Conservation (phyloP, 92 coral and sea anemone genomes). For the Palythoa grandiflora region DNA sequence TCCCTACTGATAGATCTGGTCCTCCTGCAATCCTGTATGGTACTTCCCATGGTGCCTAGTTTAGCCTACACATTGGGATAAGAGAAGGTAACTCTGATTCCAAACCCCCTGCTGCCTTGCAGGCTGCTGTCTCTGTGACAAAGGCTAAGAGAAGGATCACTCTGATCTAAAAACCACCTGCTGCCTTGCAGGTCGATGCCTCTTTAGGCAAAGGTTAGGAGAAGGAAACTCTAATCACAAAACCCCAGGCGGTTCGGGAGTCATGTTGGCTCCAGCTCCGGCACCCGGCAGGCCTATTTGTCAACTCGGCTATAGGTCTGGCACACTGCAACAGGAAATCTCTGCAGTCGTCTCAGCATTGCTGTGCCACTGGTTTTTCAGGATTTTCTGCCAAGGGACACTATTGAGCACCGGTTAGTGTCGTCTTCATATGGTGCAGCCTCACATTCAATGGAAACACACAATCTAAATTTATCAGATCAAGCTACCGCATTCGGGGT, state of each 20-base stretch:
- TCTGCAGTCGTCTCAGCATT: conserved; percentile 27
- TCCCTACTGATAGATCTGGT: conserved; percentile 6
- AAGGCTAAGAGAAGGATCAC: conserved; percentile 43
- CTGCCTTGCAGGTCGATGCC: conserved; percentile 9
- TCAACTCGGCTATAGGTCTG: conserved; percentile 2
- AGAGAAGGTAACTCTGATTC: conserved; percentile 21
- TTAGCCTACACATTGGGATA: conserved; percentile 38
- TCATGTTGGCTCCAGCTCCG: conserved; percentile 10
- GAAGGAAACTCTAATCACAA: conserved; percentile 3
- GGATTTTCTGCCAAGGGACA: conserved; percentile 20
- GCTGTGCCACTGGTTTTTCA: conserved; percentile 14
- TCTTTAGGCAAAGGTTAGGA: conserved; percentile 12
- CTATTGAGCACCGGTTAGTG: conserved; percentile 21
- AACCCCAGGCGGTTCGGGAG: conserved; percentile 3
- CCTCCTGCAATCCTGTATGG: conserved; percentile 20
- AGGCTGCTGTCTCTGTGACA: conserved; percentile 29
- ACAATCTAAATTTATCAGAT: conserved; percentile 17
- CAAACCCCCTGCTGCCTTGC: conserved; percentile 33
- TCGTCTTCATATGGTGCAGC: neutral
- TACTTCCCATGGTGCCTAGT: conserved; percentile 11
- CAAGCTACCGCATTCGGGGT: conserved; percentile 28
- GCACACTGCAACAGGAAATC: conserved; percentile 1
- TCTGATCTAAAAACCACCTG: conserved; percentile 15
- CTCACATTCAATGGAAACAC: conserved; percentile 2
- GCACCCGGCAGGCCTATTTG: conserved; percentile 24